These are phyloP conservation scores for Steinernema carpocapsae DNA, from an alignment of 2,888 invertebrate genomes.

Conservation along the genomic window DNA sequence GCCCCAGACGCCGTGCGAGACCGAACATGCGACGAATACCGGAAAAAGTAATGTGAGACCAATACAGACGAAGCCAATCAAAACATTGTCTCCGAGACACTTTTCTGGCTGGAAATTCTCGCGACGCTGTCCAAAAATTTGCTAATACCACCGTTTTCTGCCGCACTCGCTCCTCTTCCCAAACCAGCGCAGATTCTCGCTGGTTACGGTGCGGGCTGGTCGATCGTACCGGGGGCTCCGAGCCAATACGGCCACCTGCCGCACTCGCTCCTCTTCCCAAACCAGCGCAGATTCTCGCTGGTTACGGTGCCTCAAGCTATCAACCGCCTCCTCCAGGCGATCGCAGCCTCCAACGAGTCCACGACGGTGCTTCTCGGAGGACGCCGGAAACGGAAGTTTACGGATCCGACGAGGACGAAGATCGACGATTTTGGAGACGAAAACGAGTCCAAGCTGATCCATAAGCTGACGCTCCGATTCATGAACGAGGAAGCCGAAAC, in stretches of 20 bases:
- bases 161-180: constrained; percentile 45
- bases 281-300: constrained; percentile 60
- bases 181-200: constrained; percentile 36
- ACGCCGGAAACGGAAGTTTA: constrained; percentile 16
- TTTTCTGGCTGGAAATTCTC: no score
- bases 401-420: constrained; percentile 19
- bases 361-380: constrained; percentile 15
- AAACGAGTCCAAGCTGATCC: constrained; percentile 45
- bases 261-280: constrained; percentile 46
- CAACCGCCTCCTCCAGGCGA: constrained; percentile 56
- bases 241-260: constrained; percentile 24
- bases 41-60: no score
- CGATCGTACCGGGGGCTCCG: constrained; percentile 36
- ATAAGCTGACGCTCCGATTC: constrained; percentile 49
- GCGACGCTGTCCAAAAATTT: no score
- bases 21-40: no score
- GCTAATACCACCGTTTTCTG: no score
- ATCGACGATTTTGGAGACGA: constrained; percentile 41
- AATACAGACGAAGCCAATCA: no score
- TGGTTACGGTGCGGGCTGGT: constrained; percentile 40
- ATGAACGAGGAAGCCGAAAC: constrained; percentile 52
- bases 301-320: constrained; percentile 65
- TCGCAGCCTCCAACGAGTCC: constrained; percentile 20
- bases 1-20: no score
- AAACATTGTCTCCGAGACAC: no score